Percentiles rank a stretch among this genome's conserved stretches.
phyloP scores from a whole-genome alignment of 1,140 invertebrate genomes.

The Tetraneura akinire region DNA sequence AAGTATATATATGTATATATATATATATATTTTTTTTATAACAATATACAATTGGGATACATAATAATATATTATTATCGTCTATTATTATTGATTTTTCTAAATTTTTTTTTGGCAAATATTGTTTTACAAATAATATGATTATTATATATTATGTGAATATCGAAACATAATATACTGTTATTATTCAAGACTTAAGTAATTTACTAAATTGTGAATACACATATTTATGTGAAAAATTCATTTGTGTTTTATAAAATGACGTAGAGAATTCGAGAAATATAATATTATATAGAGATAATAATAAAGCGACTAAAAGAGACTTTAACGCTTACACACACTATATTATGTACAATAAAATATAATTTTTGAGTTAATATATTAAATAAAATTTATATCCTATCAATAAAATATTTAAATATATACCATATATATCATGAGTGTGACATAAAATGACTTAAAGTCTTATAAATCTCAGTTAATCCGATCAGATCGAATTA shows the following conservation, averaged over 20 bases:
- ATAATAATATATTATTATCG: no score
- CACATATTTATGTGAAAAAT: not conserved
- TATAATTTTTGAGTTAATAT: not conserved
- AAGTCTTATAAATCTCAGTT: not conserved
- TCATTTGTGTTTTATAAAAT: not conserved
- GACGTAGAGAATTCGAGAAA: not conserved
- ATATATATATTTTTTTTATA: not conserved
- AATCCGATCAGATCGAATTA: not conserved
- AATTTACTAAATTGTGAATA: not conserved
- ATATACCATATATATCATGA: no score
- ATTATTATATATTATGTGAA: not conserved
- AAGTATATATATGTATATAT: not conserved
- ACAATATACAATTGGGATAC: no score
- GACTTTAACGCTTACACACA: not conserved
- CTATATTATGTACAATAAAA: no score
- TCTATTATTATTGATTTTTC: not conserved
- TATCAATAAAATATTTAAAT: conserved; percentile 7
- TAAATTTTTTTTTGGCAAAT: not conserved
- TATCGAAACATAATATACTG: not conserved
- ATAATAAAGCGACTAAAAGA: not conserved
- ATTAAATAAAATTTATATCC: not conserved
- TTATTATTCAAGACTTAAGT: no score
- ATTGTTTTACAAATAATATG: not conserved
- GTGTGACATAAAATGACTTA: not conserved
- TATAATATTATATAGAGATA: no score